A percentile compares a stretch with the other conserved stretches of the same genome.
phyloP scores from a whole-genome alignment of 2,888 invertebrate species.

The Drosophila quinaria region DNA sequence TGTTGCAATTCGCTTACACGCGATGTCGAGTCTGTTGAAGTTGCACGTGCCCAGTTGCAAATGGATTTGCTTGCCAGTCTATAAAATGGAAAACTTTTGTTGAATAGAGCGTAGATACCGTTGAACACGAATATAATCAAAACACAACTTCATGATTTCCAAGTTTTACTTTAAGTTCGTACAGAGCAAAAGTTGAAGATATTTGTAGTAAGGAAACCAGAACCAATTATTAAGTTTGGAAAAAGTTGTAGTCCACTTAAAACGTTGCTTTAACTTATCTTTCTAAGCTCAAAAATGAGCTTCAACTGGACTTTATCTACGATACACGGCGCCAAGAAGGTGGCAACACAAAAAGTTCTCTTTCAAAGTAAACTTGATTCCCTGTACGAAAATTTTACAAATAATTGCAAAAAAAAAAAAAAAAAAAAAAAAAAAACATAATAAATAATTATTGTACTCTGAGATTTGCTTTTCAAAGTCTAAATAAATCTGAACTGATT shows the following conservation, averaged over 20 bases:
- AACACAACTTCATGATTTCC: neutral
- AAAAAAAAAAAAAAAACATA: neutral
- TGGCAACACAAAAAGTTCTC: neutral
- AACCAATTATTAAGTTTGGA: conserved; percentile 12
- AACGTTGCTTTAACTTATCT: neutral
- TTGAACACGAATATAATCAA: conserved; percentile 5
- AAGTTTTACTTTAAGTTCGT: neutral
- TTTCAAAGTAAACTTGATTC: neutral
- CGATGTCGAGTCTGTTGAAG: conserved; percentile 15
- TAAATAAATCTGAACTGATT: neutral
- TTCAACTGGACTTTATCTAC: neutral
- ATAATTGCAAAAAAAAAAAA: neutral
- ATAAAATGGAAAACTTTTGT: conserved; percentile 39
- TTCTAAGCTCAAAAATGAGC: neutral
- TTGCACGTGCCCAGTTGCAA: conserved; percentile 67
- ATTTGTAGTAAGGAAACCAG: neutral
- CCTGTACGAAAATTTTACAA: neutral
- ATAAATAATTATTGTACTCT: neutral
- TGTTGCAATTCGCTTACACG: conserved; percentile 36
- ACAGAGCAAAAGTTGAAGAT: neutral
- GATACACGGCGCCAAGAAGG: neutral
- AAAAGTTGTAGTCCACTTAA: conserved; percentile 10
- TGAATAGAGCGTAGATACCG: neutral
- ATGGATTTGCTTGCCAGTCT: conserved; percentile 54
- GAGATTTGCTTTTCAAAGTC: too few relatives aligned